These are phyloP conservation scores for Calameuta filiformis DNA, from an alignment of 2,888 invertebrate genomes.

Conservation along the genomic window DNA sequence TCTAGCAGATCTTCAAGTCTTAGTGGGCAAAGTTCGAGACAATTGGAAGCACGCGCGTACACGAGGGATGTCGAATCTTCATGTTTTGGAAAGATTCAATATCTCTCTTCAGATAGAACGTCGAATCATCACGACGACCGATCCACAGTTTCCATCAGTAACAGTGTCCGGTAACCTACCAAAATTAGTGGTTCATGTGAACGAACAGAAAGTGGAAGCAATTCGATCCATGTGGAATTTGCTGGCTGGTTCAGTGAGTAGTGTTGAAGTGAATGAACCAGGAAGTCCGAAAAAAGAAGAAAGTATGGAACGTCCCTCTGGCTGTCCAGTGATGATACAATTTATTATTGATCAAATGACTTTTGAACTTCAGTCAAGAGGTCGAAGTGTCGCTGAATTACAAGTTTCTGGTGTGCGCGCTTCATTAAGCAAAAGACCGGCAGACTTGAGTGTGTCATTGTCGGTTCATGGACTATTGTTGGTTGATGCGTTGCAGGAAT, in stretches of 20 bases:
- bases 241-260: constrained; percentile 49
- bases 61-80: constrained; percentile 85
- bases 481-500: constrained; percentile 95
- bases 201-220: constrained; percentile 86
- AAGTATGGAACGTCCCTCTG: constrained; percentile 45
- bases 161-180: constrained; percentile 88
- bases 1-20: constrained; percentile 71
- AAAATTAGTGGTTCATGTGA: constrained; percentile 87
- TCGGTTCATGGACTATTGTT: constrained; percentile 92
- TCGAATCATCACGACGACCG: constrained; percentile 82
- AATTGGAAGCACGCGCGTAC: constrained; percentile 91
- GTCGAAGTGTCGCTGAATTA: constrained; percentile 91
- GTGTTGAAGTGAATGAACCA: constrained; percentile 38
- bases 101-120: constrained; percentile 78
- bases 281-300: constrained; percentile 59
- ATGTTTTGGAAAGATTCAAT: constrained; percentile 80
- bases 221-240: constrained; percentile 71
- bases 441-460: constrained; percentile 81
- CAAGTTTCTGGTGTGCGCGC: constrained; percentile 91
- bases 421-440: constrained; percentile 78
- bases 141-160: constrained; percentile 88
- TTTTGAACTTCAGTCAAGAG: constrained; percentile 80
- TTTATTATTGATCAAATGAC: constrained; percentile 91
- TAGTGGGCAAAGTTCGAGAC: constrained; percentile 89
- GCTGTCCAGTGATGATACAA: constrained; percentile 78